Evolutionary conservation across 2,113 vertebrate genomes (phyloP), one percentile per base, ranked within the genome.

Genomic region (Mastomys coucha): DNA sequence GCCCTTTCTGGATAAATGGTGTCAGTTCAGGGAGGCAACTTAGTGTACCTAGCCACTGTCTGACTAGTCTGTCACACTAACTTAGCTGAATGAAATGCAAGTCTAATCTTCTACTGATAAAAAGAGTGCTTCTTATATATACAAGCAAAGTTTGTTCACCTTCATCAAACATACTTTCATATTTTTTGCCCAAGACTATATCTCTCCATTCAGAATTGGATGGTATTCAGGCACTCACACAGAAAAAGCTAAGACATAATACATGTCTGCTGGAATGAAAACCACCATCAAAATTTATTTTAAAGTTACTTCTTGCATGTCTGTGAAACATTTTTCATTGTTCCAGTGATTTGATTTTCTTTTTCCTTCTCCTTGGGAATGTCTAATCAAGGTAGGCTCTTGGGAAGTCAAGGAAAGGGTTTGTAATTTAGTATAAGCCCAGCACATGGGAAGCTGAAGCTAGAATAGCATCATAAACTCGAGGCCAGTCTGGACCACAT

Each of bases 161-260:
- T n/a, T 19, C 63, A 14, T 49, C 67, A 51, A 93, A 87, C 28
- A 33, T 19, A n/a, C 14, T 4, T 67, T 84, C 24, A 73, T 19
- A 33, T 73, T 91, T 97, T 97, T 82, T 60, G 78, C 75, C 94
- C 95, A 39, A 88, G 90, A 65, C 77, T 60, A 45, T 80, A 17
- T 72, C 91, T 72, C 94, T 84, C 76, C 94, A 84, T 65, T 90
- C 69, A 42, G 84, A 70, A 81, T 36, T 75, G 26, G 58, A 24
- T 80, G 56, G 36, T 22, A 36, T 80, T 76, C 49, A 60, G 39
- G 82, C 36, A 33, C n/a, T 81, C 65, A 16, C 5, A n/a, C 42
- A 39, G 53, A 87, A 75, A 96, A 78, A 75, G 53, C 0, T 42
- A 91, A 88, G 58, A 49, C 63, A 36, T 26, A 39, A 19, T 82